Evolutionary conservation across 2,888 invertebrate species (phyloP).

Genomic region (Drosophila diplacantha): DNA sequence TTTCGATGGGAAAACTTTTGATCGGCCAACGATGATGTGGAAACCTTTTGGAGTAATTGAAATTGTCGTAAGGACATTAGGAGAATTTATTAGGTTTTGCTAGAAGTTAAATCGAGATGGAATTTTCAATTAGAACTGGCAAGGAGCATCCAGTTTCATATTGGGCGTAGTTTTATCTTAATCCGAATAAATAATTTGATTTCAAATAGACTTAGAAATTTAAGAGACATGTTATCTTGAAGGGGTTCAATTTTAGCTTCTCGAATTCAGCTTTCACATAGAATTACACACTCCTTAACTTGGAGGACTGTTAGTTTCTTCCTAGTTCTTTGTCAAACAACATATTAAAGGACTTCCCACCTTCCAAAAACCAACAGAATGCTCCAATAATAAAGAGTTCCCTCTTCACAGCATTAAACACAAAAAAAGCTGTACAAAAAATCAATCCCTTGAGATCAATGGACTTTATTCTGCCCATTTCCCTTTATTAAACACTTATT

Average conservation of each 20-base stretch:
- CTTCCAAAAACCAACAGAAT: background rate
- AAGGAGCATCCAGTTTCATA: background rate
- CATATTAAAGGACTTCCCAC: accelerated
- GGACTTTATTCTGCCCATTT: background rate
- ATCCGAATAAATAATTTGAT: background rate
- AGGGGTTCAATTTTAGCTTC: too few species aligned
- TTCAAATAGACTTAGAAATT: background rate
- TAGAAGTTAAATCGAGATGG: background rate
- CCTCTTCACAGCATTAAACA: background rate
- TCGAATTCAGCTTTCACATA: background rate
- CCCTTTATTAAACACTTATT: background rate
- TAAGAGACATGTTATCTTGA: background rate
- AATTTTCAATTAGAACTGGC: background rate
- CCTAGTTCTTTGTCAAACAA: too few species aligned
- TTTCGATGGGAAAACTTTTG: conserved; percentile 15
- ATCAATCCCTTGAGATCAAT: conserved; percentile 11
- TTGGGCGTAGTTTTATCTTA: background rate
- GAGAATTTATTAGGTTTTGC: conserved; percentile 4
- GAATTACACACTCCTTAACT: background rate
- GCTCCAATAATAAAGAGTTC: too few species aligned
- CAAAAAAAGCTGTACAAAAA: background rate
- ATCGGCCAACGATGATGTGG: conserved; percentile 31
- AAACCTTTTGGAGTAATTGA: conserved; percentile 30
- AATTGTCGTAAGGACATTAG: conserved; percentile 18
- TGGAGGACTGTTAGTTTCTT: background rate